These are phyloP conservation scores for Glyptemys insculpta DNA, from an alignment of 2,797 vertebrate species.

Conservation along the genomic window DNA sequence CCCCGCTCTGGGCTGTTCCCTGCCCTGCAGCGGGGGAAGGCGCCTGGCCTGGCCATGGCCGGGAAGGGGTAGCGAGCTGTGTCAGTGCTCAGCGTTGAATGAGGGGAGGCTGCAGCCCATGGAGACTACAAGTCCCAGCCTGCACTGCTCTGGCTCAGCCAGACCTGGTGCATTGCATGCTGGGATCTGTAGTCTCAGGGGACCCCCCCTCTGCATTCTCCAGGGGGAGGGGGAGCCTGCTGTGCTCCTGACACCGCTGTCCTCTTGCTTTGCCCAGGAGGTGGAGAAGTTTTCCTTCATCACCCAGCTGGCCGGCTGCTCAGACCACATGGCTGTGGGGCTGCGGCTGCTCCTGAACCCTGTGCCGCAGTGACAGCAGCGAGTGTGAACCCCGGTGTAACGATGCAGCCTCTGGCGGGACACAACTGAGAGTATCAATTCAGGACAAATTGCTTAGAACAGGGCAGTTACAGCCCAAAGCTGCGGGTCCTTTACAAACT, in stretches of 20 bases:
- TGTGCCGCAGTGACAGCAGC: fast-evolving
- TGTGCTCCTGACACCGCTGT: not conserved
- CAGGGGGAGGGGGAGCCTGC: not conserved
- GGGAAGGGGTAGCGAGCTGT: not conserved
- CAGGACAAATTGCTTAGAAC: no score
- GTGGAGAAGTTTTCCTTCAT: conserved; percentile 50
- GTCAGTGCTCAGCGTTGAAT: not conserved
- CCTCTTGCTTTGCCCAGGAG: not conserved
- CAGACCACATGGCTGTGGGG: conserved; percentile 63
- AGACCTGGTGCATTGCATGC: not conserved
- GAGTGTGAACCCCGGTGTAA: no score
- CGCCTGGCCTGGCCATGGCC: not conserved
- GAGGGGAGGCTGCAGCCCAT: no score
- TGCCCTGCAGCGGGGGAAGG: no score
- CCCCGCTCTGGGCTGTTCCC: no score
- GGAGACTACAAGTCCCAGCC: not conserved
- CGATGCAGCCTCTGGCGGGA: no score
- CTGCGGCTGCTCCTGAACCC: conserved; percentile 46
- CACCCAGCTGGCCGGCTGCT: conserved; percentile 55
- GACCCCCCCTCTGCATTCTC: not conserved
- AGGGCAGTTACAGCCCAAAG: no score
- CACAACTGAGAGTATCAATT: no score
- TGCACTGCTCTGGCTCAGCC: not conserved
- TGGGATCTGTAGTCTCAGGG: not conserved
- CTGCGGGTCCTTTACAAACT: no score